Evolutionary conservation across 2,797 vertebrate species (phyloP).

Genomic region (Acipenser ruthenus): DNA sequence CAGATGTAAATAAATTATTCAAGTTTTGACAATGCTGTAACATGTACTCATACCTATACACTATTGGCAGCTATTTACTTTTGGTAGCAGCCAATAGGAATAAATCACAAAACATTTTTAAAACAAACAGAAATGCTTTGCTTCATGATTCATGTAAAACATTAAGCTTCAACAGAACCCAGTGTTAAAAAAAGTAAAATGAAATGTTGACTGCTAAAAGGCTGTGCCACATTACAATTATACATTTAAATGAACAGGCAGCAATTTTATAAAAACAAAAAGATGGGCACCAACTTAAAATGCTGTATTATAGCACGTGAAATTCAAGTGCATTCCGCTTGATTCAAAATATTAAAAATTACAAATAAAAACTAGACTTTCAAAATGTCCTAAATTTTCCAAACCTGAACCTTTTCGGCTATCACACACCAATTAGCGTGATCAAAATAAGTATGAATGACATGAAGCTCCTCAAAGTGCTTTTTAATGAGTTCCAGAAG

Average conservation of each 20-base stretch:
- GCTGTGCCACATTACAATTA: too few species aligned
- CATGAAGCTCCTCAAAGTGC: constrained; percentile 51
- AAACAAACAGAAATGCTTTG: background rate
- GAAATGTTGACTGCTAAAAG: too few species aligned
- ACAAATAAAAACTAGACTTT: background rate
- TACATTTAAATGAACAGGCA: too few species aligned
- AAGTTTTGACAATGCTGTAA: too few species aligned
- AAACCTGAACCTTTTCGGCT: constrained; percentile 54
- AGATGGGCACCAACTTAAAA: too few species aligned
- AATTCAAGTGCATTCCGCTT: background rate
- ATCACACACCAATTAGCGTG: constrained; percentile 59
- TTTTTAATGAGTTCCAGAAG: constrained; percentile 50
- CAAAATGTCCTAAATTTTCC: constrained; percentile 31
- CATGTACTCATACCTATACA: too few species aligned
- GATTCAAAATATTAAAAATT: background rate
- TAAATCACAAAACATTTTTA: background rate
- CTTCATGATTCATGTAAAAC: constrained; percentile 6
- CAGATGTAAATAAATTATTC: too few species aligned
- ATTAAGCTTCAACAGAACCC: background rate
- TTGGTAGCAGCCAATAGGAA: too few species aligned
- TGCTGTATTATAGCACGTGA: too few species aligned
- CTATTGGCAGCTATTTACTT: too few species aligned
- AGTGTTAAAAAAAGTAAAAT: too few species aligned
- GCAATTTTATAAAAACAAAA: background rate
- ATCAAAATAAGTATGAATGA: constrained; percentile 58